Base-by-base conservation (phyloP, 2,888 invertebrate genomes). In the Tetramorium bicarinatum region DNA sequence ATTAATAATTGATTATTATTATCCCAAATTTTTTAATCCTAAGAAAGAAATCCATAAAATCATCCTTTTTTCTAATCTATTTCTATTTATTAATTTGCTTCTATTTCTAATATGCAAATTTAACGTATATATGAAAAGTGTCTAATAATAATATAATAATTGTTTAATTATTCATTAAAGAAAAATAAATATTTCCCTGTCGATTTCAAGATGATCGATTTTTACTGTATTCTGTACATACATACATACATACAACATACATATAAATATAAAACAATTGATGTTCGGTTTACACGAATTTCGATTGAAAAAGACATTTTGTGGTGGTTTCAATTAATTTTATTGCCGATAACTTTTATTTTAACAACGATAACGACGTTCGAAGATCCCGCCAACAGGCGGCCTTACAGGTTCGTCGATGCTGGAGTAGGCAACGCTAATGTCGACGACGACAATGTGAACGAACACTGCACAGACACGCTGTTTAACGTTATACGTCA, bases 311-410 rank as follows among this genome's bases (percentile, higher is more conserved):
- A 8, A n/a, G n/a, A 52, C 15, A 3, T 49, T 13, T 71, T n/a
- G 34, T 38, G 4, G 18, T 15, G 11, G 25, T 9, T 21, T 64
- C 18, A 9, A 25, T 21, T 15, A 34, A 34, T 34, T 34, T 44
- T 21, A 44, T 25, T 29, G 0, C 9, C n/a, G n/a, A 66, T 54
- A 41, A 75, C 9, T 75, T 13, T 44, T 13, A 41, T 38, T 38
- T 52, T 13, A 3, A 64, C 25, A 49, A 52, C 15, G n/a, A 66
- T n/a, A 52, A 56, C 21, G 21, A n/a, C 34, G 13, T 59, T 71
- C 13, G 9, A 71, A 71, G 47, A 9, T 80, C 44, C 59, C 79
- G 72, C 79, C 79, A 38, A 18, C 38, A 21, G 34, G 38, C 29
- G 18, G 44, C 56, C 11, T 47, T 34, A 34, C 13, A 15, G 15